phyloP scores from a whole-genome alignment of 2,888 invertebrate species.

The Drosophila anceps region DNA sequence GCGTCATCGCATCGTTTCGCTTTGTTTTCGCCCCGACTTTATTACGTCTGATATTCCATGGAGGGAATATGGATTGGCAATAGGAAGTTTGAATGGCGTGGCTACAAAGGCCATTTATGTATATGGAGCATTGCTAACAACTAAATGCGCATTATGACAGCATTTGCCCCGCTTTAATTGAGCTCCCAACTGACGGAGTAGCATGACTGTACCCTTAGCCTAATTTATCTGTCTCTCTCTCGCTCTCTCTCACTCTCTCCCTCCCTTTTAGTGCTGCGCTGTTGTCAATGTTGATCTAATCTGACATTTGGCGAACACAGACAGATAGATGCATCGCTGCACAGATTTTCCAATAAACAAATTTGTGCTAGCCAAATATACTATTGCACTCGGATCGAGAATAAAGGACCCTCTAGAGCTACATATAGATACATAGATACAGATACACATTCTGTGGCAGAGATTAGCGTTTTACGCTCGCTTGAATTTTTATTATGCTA shows the following conservation, averaged over 20 bases:
- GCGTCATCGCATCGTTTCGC: conserved; percentile 64
- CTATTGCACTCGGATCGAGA: conserved; percentile 32
- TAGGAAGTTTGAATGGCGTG: conserved; percentile 43
- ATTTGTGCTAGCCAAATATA: conserved; percentile 48
- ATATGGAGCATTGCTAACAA: conserved; percentile 65
- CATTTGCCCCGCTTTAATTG: conserved; percentile 64
- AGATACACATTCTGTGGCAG: conserved; percentile 61
- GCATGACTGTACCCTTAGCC: conserved; percentile 61
- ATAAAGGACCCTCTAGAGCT: conserved; percentile 43
- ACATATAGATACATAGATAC: conserved; percentile 51
- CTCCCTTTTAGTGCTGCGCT: conserved; percentile 27
- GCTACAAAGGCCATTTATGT: conserved; percentile 64
- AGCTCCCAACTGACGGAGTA: conserved; percentile 44
- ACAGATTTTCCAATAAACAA: conserved; percentile 79
- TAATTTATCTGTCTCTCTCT: conserved; percentile 12
- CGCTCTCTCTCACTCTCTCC: conserved; percentile 9
- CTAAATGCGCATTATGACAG: conserved; percentile 75
- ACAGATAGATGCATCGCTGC: conserved; percentile 64
- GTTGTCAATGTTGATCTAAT: conserved; percentile 72
- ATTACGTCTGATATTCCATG: conserved; percentile 68
- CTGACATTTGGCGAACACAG: conserved; percentile 74
- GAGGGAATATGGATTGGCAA: conserved; percentile 36
- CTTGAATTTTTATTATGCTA: conserved; percentile 84
- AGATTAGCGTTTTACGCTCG: conserved; percentile 85
- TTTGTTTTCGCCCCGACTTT: conserved; percentile 62